A percentile compares a stretch with the other conserved stretches of the same genome.
These are phyloP conservation scores for Caenorhabditis virilis DNA, from an alignment of 2,888 invertebrate species.

Conservation along the genomic window DNA sequence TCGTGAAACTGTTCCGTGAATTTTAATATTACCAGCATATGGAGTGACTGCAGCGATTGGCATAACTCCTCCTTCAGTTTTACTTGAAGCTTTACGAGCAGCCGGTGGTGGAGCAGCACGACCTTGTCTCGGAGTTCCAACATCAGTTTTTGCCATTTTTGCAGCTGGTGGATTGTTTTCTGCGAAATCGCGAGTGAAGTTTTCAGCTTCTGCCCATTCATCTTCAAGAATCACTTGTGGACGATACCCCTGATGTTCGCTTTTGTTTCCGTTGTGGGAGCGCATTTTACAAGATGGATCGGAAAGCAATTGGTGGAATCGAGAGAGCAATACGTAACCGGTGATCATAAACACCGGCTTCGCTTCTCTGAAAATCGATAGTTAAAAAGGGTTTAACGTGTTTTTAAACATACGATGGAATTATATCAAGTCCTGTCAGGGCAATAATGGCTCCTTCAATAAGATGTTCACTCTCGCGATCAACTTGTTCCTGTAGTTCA, in stretches of 20 bases:
- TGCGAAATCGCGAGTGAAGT: too few relatives aligned
- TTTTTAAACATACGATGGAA: too few relatives aligned
- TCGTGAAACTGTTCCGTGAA: slow-evolving; percentile 52
- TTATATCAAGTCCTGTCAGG: slow-evolving; percentile 9
- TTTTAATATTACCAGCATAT: slow-evolving; percentile 39
- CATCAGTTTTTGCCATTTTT: slow-evolving; percentile 16
- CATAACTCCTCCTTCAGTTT: slow-evolving; percentile 16
- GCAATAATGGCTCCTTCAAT: slow-evolving; percentile 28
- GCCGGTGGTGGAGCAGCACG: slow-evolving; percentile 26
- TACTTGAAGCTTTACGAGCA: slow-evolving; percentile 12
- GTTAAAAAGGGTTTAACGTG: too few relatives aligned
- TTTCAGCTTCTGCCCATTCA: slow-evolving; percentile 20
- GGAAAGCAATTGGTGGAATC: slow-evolving; percentile 9
- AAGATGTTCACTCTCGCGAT: slow-evolving; percentile 10
- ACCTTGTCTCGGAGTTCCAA: slow-evolving; percentile 9
- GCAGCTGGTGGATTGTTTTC: slow-evolving; percentile 34
- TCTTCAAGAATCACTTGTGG: slow-evolving; percentile 15
- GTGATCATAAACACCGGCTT: slow-evolving; percentile 24
- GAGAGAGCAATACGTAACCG: slow-evolving; percentile 34
- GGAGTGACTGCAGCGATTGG: slow-evolving; percentile 47
- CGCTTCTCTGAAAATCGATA: background rate
- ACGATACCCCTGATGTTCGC: slow-evolving; percentile 1
- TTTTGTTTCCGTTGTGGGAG: slow-evolving; percentile 11
- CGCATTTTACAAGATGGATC: background rate
- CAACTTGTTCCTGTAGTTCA: slow-evolving; percentile 10